Base-by-base conservation (phyloP, 1,140 invertebrate genomes). In the Lepidurus apus region DNA sequence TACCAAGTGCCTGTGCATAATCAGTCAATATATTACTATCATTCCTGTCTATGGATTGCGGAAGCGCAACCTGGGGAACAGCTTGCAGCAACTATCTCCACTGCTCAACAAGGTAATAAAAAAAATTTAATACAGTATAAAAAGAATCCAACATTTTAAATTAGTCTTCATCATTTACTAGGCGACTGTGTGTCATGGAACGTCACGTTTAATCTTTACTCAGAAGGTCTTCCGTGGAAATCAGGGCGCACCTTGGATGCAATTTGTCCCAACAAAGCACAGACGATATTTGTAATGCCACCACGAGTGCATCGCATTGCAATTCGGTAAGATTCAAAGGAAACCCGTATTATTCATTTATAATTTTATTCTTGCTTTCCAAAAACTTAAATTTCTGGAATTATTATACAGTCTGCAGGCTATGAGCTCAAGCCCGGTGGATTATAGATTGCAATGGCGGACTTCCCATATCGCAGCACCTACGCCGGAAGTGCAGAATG, bases 111-210 rank as follows among this genome's bases (percentile, higher is more conserved):
- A 77, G 76, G 76, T 77, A 10, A 34, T 34, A 34, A 13, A 10
- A 34, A 65, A 24, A 7, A 13, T 1, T 47, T 47, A 11, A 11
- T 47, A 11, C 1, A 7, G 6, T 6, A 47, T 47, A 47, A 47
- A 47, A 10, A 11, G 45, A 47, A 47, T 47, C 1, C 21, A 21
- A 65, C 17, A 13, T n/a, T 13, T 65, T 47, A 17, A 47, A 11
- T 9, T 1, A 21, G 10, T 26, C 10, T 77, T 24, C 13, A 24
- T 11, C 17, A 9, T 34, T 34, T 26, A n/a, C 34, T 34, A 79
- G 78, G 78, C 24, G 73, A 79, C 43, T 79, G 78, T n/a, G 34
- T 45, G 24, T 43, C 74, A 44, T 79, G 78, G 78, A 79, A 79
- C 45, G n/a, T 79, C 24, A 79, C 78, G 11, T 47, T 79, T 24